Evolutionary conservation across 1,140 invertebrate species (phyloP), one percentile per base, ranked within the genome.

Genomic region (Belonocnema kinseyi): DNA sequence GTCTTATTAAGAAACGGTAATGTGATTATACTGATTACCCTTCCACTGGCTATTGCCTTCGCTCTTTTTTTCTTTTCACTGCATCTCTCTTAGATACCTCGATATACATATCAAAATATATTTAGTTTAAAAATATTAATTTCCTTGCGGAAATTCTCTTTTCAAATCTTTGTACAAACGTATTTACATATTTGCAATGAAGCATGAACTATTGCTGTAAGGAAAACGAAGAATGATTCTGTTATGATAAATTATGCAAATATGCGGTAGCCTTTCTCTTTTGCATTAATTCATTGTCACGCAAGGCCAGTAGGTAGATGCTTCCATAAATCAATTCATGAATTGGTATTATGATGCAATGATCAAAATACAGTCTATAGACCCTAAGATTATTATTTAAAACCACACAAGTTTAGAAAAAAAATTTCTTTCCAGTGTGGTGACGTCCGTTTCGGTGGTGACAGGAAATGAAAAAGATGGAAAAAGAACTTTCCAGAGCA

Each of bases 361-460:
- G 14, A 66, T 66, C 8, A 66, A 66, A 40, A 16, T 16, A 40
- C 33, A 66, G 33, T 40, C 13, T n/a, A 66, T 66, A 21, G 61
- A 66, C 61, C 33, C n/a, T 21, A 40, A 33, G n/a, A 40, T 40
- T 66, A 66, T 33, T 66, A 13, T 46, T 66, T 3, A 10, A 61
- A 6, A 14, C 3, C 3, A 12, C 1, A 33, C 0, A 46, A 33
- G 10, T n/a, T 58, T 13, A 46, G 40, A 46, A 11, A 46, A n/a
- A 16, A 33, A 33, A n/a, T 66, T 56, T 75, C 90, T 90, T 74
- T 88, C 70, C 51, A 95, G 94, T 85, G 92, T 93, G 74, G 91
- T 93, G 12, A 93, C 93, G 21, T 94, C 94, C 4, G 93, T 94
- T 3, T 93, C 93, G 1, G 93, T 94, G 12, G 92, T 94, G 19